phyloP scores from a whole-genome alignment of 2,888 invertebrate species.

The Ganaspis brasiliensis region DNA sequence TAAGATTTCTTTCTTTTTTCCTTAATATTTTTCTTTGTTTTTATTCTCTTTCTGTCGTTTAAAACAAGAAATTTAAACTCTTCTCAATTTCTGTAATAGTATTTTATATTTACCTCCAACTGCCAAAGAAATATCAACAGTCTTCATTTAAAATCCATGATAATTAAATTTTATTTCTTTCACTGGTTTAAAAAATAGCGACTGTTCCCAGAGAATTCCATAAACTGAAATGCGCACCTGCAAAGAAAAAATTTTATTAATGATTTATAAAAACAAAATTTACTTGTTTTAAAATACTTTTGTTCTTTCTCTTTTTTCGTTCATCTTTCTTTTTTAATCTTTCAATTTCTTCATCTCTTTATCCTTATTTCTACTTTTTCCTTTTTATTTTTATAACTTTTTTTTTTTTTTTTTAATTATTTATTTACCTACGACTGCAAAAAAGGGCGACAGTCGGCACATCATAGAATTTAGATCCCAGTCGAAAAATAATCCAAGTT shows the following conservation, averaged over 20 bases:
- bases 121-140: no score
- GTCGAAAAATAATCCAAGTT: slow-evolving; percentile 72
- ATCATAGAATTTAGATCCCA: slow-evolving; percentile 58
- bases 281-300: no score
- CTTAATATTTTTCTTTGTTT: no score
- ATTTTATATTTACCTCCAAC: no score
- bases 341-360: background rate
- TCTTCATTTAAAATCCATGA: no score
- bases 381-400: no score
- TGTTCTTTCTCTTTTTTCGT: background rate
- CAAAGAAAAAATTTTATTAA: slow-evolving; percentile 28
- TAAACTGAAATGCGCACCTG: slow-evolving; percentile 71
- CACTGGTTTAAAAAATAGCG: slow-evolving; percentile 63
- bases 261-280: no score
- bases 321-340: background rate
- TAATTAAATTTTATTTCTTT: slow-evolving; percentile 40
- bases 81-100: no score
- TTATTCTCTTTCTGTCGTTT: no score
- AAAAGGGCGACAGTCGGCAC: slow-evolving; percentile 70
- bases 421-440: slow-evolving; percentile 72
- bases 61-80: no score
- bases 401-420: background rate
- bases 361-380: no score
- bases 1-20: no score
- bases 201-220: slow-evolving; percentile 62